These are phyloP conservation scores for Crypturellus undulatus DNA, from an alignment of 2,113 vertebrate genomes.

Conservation along the genomic window DNA sequence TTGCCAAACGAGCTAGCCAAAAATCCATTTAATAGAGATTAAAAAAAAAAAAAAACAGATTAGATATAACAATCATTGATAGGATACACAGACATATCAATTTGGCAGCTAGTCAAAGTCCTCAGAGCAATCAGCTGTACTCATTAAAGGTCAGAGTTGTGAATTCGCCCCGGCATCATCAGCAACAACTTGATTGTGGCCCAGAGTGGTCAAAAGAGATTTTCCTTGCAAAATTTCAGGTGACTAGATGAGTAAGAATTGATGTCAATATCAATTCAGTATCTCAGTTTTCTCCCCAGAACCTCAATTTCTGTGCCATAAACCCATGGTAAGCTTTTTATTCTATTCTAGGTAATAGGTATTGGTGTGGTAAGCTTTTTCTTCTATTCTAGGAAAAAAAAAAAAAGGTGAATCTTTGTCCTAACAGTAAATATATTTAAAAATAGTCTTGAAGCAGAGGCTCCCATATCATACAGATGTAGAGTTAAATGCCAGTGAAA, in stretches of 20 bases:
- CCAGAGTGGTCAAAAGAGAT: neutral
- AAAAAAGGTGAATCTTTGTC: neutral
- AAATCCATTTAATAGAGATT: conserved; percentile 40
- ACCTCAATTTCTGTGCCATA: neutral
- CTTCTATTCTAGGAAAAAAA: neutral
- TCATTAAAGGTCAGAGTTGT: conserved; percentile 34
- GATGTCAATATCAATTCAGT: neutral
- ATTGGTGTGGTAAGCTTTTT: neutral
- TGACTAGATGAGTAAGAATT: neutral
- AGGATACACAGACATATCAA: conserved; percentile 12
- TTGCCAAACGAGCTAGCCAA: conserved; percentile 35
- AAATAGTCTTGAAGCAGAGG: neutral
- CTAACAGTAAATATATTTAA: neutral
- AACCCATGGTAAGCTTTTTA: neutral
- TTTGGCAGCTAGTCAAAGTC: conserved; percentile 46
- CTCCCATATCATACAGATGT: neutral
- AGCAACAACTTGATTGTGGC: neutral
- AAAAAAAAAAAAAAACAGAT: neutral
- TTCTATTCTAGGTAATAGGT: neutral
- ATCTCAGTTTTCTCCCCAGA: neutral
- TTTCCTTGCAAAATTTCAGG: neutral
- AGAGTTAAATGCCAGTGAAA: neutral
- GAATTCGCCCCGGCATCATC: neutral
- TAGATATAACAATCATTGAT: conserved; percentile 2
- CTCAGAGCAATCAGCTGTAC: neutral